Base-by-base conservation (phyloP, 2,113 vertebrate species). In the Microcebus ravelobensis region DNA sequence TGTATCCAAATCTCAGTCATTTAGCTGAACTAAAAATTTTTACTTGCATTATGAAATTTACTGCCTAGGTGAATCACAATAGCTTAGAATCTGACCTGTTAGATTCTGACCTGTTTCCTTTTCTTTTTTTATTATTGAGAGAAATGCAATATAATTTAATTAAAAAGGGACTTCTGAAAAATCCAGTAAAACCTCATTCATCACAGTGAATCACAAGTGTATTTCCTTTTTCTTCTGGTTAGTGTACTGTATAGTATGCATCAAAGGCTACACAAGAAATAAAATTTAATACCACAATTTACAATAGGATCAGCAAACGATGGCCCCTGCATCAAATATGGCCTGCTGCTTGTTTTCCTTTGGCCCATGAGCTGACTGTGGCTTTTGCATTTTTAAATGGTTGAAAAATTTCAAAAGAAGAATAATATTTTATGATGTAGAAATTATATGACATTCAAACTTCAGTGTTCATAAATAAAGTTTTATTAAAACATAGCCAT, bases 1-100 rank as follows among this genome's bases (percentile, higher is more conserved):
- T 76, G 3, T 50, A 20, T 74, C 11, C 18, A 45, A 81, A 76
- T 2, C 6, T 3, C 27, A 80, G 3, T 63, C 10, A 84, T 29
- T 89, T 79, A 67, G 57, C 57, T 90, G 23, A 93, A 83, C 21
- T 92, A n/a, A 82, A 90, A 83, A 34, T n/a, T 89, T 80, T 82
- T 50, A 59, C 10, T n/a, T 94, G 3, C 52, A 83, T 67, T 48
- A 52, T 89, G 23, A 93, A 79, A 95, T 79, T 36, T 93, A 74
- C 18, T n/a, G 5, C 9, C 20, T 87, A 48, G 14, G 6, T 29
- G 1, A 93, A 87, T 85, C 12, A 57, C 42, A 81, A 27, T 74
- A 48, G 13, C 8, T 83, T 95, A 61, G 77, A 93, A 82, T 55
- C 14, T 50, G 52, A 68, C 15, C 3, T 36, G 21, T 21, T 31